Base-by-base conservation (phyloP, 2,888 invertebrate species). In the Scaptomyza flava region DNA sequence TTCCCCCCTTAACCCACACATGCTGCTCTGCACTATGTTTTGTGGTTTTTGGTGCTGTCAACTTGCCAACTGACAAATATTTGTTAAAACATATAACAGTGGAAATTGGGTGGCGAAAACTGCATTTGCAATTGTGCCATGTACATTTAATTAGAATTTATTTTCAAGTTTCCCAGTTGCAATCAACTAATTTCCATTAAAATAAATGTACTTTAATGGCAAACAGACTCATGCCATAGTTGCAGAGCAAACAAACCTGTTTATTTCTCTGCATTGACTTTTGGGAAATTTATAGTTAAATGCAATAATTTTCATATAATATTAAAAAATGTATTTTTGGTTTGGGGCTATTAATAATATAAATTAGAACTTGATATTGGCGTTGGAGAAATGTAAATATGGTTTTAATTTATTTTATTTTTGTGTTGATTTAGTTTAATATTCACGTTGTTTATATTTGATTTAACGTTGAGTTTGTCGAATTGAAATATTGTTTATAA, bases 81-180 rank as follows among this genome's bases (percentile, higher is more conserved):
- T 84, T 88, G 79, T 71, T 68, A 74, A 73, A 80, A 73, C 79
- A 83, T 76, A 41, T 9, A 70, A 63, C 59, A 63, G 61, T 62
- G 46, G 36, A 58, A 47, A 57, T 23, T 54, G 31, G 41, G 41
- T 51, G 48, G 48, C 14, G 43, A 46, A 53, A 50, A 17, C 36
- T 73, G 59, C 46, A 54, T 52, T 41, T 63, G 68, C 68, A 62
- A 68, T 67, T 58, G 41, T 17, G 46, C 53, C 72, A 77, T 84
- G 82, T 73, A 72, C 77, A 41, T 86, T 87, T 88, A 82, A 82
- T 82, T 87, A 80, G 73, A 86, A 86, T 83, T 77, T 67, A 86
- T 80, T 59, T 68, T 41, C 42, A 43, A 56, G 38, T 42, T 42
- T 34, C 27, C 31, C 20, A 23, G 52, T 14, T 82, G 81, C 78